phyloP scores from a whole-genome alignment of 2,797 vertebrate genomes.

The Telmatherina bonti region DNA sequence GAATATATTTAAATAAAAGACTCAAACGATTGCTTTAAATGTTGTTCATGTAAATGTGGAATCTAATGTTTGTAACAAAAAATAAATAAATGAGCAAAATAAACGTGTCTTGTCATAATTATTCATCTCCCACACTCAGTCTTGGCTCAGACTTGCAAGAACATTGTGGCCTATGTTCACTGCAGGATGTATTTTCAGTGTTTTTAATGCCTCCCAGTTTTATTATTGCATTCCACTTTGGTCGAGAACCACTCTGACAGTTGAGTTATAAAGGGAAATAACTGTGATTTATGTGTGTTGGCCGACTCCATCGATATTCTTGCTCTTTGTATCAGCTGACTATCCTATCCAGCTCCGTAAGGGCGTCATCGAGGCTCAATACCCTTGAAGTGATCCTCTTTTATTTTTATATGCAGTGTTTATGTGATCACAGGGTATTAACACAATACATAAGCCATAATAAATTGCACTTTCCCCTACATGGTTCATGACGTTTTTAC shows the following conservation, averaged over 20 bases:
- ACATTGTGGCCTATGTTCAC: neutral
- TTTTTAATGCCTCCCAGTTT: slow-evolving; percentile 25
- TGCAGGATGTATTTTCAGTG: slow-evolving; percentile 1
- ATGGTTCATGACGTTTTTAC: neutral
- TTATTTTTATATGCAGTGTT: slow-evolving; percentile 31
- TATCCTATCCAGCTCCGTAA: slow-evolving; percentile 16
- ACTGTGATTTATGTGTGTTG: slow-evolving; percentile 33
- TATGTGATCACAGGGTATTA: slow-evolving; percentile 12
- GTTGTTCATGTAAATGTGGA: slow-evolving; percentile 72
- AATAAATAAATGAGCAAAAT: slow-evolving; percentile 40
- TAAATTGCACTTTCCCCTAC: neutral
- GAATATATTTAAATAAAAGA: slow-evolving; percentile 63
- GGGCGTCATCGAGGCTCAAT: slow-evolving; percentile 14
- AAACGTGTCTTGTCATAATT: slow-evolving; percentile 9
- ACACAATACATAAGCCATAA: neutral
- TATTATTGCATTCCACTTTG: slow-evolving; percentile 18
- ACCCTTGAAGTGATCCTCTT: slow-evolving; percentile 30
- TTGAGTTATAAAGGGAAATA: slow-evolving; percentile 25
- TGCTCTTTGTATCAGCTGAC: slow-evolving; percentile 35
- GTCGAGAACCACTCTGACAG: slow-evolving; percentile 22
- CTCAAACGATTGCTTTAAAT: slow-evolving; percentile 48
- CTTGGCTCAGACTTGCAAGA: neutral
- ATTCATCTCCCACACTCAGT: neutral
- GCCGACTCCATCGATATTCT: slow-evolving; percentile 10
- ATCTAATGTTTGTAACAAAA: slow-evolving; percentile 73